Conservation (phyloP, 2,113 vertebrate genomes). For the Empidonax traillii region DNA sequence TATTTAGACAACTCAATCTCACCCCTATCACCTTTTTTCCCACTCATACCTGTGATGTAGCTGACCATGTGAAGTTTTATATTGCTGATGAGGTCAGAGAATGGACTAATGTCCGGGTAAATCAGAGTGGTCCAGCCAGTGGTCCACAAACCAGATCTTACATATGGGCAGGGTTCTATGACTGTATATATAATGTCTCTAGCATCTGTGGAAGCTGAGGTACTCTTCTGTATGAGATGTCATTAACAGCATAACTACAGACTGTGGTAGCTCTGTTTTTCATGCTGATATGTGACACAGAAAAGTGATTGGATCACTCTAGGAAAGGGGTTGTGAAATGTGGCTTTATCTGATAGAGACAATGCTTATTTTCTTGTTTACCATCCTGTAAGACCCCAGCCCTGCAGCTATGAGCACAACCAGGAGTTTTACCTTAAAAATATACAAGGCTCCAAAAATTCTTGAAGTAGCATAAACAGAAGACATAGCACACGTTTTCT, state of each 20-base stretch:
- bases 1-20: not conserved
- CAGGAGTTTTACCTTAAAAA: not conserved
- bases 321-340: not conserved
- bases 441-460: not conserved
- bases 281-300: not conserved
- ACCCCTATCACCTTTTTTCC: not conserved
- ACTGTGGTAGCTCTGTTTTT: not conserved
- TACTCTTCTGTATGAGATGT: not conserved
- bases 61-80: not conserved
- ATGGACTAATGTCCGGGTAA: not conserved
- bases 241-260: not conserved
- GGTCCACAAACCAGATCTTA: not conserved
- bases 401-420: not conserved
- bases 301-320: not conserved
- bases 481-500: not conserved
- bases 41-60: not conserved
- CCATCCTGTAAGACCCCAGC: not conserved
- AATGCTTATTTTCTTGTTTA: not conserved
- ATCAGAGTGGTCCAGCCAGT: not conserved
- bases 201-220: not conserved
- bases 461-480: not conserved
- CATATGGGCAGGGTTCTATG: not conserved
- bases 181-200: not conserved
- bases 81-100: not conserved
- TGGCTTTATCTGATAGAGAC: not conserved